Percentiles rank a stretch among this genome's conserved stretches.
These are phyloP conservation scores for Emydura subglobosa DNA, from an alignment of 2,113 vertebrate genomes.

Conservation along the genomic window DNA sequence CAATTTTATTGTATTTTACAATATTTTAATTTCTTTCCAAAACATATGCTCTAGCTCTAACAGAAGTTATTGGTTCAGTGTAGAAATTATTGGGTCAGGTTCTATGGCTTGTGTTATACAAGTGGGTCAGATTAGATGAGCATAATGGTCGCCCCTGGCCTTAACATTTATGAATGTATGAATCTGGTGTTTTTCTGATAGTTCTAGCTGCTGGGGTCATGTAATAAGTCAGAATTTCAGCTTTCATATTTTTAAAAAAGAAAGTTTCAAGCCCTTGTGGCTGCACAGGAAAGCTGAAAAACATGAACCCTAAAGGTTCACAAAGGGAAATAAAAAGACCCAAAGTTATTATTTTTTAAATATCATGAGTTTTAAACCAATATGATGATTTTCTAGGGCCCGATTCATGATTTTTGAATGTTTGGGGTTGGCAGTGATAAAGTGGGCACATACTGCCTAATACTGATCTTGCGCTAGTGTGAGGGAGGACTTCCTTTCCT, in stretches of 20 bases:
- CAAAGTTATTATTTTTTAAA: not conserved
- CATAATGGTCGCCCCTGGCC: not conserved
- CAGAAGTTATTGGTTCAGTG: not conserved
- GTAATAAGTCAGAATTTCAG: not conserved
- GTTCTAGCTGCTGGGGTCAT: not conserved
- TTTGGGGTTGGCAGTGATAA: not conserved
- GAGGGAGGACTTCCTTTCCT: not conserved
- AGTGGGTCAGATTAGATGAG: not conserved
- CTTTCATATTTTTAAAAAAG: not conserved
- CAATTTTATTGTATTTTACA: not conserved
- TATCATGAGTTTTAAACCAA: not conserved
- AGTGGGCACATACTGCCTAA: not conserved
- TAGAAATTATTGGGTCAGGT: not conserved
- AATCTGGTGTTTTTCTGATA: not conserved
- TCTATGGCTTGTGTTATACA: not conserved
- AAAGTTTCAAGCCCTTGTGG: not conserved
- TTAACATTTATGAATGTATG: rapidly evolving
- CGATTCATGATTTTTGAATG: not conserved
- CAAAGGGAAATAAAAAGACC: not conserved
- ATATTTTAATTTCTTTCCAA: not conserved
- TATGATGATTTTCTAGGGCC: not conserved
- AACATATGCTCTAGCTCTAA: not conserved
- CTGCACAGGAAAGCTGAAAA: not conserved
- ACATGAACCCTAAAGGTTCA: not conserved
- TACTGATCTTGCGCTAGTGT: not conserved